Conservation (phyloP, 1,140 invertebrate genomes). For the Scaptomyza graminum region DNA sequence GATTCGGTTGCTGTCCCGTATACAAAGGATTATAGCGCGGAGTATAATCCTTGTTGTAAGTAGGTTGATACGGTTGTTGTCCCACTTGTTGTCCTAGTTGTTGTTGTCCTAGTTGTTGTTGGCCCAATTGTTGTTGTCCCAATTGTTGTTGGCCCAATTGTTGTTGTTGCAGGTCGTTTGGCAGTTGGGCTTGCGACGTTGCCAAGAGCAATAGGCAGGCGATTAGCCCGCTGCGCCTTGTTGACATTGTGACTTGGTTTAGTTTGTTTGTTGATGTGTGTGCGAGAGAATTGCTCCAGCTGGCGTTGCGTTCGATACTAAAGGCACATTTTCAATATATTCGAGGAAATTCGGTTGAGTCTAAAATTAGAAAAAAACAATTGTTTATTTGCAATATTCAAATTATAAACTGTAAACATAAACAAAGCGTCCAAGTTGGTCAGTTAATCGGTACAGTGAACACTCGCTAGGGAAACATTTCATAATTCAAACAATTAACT, state of each 20-base stretch:
- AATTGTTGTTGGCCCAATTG: conserved; percentile 27
- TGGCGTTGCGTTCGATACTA: conserved; percentile 41
- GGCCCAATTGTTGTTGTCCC: conserved; percentile 30
- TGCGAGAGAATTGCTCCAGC: conserved; percentile 39
- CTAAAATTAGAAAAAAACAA: conserved; percentile 54
- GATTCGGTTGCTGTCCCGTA: conserved; percentile 62
- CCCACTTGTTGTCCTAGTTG: conserved; percentile 44
- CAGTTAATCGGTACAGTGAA: conserved; percentile 6
- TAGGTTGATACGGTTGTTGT: conserved; percentile 74
- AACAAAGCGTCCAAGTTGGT: conserved; percentile 26
- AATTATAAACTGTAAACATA: conserved; percentile 48
- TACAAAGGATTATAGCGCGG: conserved; percentile 76
- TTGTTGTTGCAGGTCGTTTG: conserved; percentile 43
- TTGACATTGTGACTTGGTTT: conserved; percentile 53
- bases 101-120: conserved; percentile 21
- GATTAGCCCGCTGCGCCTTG: conserved; percentile 12
- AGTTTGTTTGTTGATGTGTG: conserved; percentile 4
- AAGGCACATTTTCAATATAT: conserved; percentile 69
- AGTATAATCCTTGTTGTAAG: conserved; percentile 75
- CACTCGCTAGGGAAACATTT: neutral
- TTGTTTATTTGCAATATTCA: conserved; percentile 64
- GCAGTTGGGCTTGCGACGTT: conserved; percentile 46
- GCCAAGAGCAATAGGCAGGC: conserved; percentile 40
- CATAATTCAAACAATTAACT: neutral
- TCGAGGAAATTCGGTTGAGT: conserved; percentile 33